phyloP scores from a whole-genome alignment of 2,797 vertebrate genomes.

The Phoxinus dragarum region DNA sequence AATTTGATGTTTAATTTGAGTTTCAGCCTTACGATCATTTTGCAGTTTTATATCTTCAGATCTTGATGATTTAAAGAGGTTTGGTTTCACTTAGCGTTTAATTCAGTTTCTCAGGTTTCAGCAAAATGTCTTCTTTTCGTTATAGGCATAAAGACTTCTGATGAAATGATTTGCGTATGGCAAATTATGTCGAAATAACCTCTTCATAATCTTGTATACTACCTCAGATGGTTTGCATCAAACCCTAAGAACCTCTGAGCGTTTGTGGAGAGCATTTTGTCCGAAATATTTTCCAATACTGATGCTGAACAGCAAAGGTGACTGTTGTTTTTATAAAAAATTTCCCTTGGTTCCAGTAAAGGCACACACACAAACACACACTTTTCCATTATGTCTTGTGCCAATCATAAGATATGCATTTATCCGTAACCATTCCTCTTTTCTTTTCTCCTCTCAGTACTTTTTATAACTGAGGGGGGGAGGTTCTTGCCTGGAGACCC shows the following conservation, averaged over 20 bases:
- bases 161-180: background rate
- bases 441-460: background rate
- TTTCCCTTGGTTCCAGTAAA: background rate
- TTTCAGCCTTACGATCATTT: background rate
- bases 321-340: background rate
- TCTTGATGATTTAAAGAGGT: background rate
- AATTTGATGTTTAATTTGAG: background rate
- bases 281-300: slow-evolving; percentile 29
- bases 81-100: background rate
- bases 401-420: slow-evolving; percentile 13
- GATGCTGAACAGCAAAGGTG: background rate
- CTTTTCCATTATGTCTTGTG: background rate
- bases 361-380: background rate
- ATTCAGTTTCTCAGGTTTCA: background rate
- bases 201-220: background rate
- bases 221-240: slow-evolving; percentile 39
- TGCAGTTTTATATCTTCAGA: background rate
- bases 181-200: background rate
- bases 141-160: background rate
- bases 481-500: background rate
- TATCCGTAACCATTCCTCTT: background rate
- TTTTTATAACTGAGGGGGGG: background rate
- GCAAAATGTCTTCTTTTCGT: background rate
- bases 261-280: slow-evolving; percentile 4
- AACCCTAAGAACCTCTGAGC: background rate